Evolutionary conservation across 2,888 invertebrate species (phyloP), one percentile per base, ranked within the genome.

Genomic region (Dendrolimus houi): DNA sequence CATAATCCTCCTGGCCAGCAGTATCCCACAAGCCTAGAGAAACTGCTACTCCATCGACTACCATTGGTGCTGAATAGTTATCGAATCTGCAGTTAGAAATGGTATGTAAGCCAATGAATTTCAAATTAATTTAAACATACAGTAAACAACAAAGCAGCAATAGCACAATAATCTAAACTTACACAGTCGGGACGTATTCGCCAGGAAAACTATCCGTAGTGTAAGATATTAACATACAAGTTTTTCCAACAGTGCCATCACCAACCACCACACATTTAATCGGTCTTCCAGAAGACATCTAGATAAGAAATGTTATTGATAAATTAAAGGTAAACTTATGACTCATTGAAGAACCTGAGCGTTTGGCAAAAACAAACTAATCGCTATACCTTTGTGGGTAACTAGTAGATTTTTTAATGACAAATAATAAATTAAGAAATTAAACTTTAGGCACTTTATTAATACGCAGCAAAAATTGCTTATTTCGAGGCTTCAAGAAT

Each of bases 21-120:
- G 99, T 99, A 89, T 99, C 99, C 99, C 99, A 99, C 56, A 99
- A 91, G 13, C 99, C 99, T 70, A 99, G 88, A 72, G 98, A 98
- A 12, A 99, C 99, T 64, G 98, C 97, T 71, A 98, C 97, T 65
- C 98, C 97, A 91, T 99, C 99, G 60, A 99, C 98, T 71, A 98
- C 98, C 97, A 99, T 98, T 55, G 98, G 98, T 55, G 99, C 98
- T 54, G 99, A 99, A 85, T 99, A 99, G 91, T 99, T 99, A 87
- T 99, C 99, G 91, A 99, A 99, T 74, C 99, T 98, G 79, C 29
- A 79, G 71, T 41, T 47, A 9, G 3, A 47, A 10, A 47, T 47
- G 29, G 29, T 29, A 29, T 47, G 47, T 12, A 47, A 47, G 47
- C 3, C 10, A 10, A 47, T 12, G 47, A 47, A 47, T 9, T 47